A percentile compares a stretch with the other conserved stretches of the same genome.
phyloP scores from a whole-genome alignment of 37 sponge, comb jelly and placozoan genomes.

The Diacarnus erythraeanus region DNA sequence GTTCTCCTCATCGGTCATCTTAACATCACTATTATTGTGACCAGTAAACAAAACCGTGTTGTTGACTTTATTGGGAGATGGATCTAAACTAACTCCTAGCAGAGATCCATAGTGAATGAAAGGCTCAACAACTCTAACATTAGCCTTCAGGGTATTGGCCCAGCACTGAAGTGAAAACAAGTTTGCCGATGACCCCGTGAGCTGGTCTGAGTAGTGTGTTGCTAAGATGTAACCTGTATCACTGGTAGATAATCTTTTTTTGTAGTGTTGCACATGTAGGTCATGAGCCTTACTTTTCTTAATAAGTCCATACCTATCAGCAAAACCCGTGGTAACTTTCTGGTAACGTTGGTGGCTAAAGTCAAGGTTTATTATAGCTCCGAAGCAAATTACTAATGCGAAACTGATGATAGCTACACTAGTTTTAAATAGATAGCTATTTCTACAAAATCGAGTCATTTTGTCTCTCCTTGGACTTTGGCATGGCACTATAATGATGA shows the following conservation, averaged over 20 bases:
- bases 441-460: too few species aligned
- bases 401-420: too few species aligned
- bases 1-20: not conserved
- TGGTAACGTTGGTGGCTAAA: too few species aligned
- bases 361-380: too few species aligned
- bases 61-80: not conserved
- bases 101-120: not conserved
- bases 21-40: not conserved
- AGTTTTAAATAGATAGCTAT: too few species aligned
- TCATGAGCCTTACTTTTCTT: too few species aligned
- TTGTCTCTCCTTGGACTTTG: too few species aligned
- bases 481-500: too few species aligned
- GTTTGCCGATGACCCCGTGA: not conserved
- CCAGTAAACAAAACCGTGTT: not conserved
- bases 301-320: too few species aligned
- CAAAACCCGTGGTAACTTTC: too few species aligned
- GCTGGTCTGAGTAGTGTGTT: not conserved
- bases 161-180: not conserved
- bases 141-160: not conserved
- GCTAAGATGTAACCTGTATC: not conserved
- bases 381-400: too few species aligned
- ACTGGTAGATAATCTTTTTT: not conserved
- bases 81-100: not conserved
- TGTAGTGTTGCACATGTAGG: too few species aligned
- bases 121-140: not conserved